Conservation (phyloP, 2,113 vertebrate species). For the Phaethon lepturus region DNA sequence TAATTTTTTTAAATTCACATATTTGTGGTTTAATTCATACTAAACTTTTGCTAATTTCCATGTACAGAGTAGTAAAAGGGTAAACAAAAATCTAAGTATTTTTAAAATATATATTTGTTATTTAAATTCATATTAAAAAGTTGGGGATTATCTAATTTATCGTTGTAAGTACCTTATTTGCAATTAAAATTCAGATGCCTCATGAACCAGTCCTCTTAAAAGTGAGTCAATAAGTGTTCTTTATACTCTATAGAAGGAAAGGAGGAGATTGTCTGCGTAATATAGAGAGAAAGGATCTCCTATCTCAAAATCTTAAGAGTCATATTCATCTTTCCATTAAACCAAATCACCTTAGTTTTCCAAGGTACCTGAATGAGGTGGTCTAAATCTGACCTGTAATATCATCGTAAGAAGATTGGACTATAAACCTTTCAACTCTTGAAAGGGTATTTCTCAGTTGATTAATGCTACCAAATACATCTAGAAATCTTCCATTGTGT, state of each 20-base stretch:
- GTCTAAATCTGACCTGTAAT: neutral
- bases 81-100: neutral
- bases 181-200: neutral
- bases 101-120: neutral
- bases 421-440: slow-evolving; percentile 38
- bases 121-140: neutral
- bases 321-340: neutral
- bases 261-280: neutral
- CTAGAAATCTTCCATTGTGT: neutral
- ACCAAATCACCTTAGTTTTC: slow-evolving; percentile 12
- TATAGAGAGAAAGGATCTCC: neutral
- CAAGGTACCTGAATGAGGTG: neutral
- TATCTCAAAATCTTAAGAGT: neutral
- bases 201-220: neutral
- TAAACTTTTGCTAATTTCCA: neutral
- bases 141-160: neutral
- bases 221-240: neutral
- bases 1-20: neutral
- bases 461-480: slow-evolving; percentile 5
- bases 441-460: neutral
- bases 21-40: neutral
- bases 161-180: neutral
- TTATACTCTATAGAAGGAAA: neutral
- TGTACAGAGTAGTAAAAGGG: neutral
- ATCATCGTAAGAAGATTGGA: neutral